phyloP scores from a whole-genome alignment of 1,140 invertebrate genomes.

The Euglossa dilemma region DNA sequence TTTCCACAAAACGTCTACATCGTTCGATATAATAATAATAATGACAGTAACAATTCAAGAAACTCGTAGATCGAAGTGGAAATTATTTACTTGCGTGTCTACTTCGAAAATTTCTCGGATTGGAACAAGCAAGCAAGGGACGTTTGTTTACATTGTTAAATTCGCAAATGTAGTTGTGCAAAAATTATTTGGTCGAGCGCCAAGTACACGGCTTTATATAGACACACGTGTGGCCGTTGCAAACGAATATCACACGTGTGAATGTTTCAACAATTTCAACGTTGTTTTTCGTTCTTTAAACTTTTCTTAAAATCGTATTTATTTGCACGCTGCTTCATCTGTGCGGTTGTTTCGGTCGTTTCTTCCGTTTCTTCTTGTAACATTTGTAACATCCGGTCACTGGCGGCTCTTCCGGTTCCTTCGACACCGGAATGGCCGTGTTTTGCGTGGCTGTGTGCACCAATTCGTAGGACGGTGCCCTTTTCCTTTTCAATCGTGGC shows the following conservation, averaged over 20 bases:
- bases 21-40: too few relatives aligned
- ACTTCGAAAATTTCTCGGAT: too few relatives aligned
- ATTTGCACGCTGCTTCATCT: conserved; percentile 24
- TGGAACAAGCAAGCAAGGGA: too few relatives aligned
- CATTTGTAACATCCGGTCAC: conserved; percentile 72
- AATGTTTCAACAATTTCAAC: background rate
- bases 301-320: background rate
- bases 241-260: background rate
- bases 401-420: conserved; percentile 65
- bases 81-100: too few relatives aligned
- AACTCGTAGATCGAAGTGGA: too few relatives aligned
- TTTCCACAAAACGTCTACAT: too few relatives aligned
- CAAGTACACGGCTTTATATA: too few relatives aligned
- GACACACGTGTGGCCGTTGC: background rate
- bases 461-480: conserved; percentile 50
- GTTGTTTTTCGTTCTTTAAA: too few relatives aligned
- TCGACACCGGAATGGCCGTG: conserved; percentile 38
- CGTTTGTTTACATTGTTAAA: too few relatives aligned
- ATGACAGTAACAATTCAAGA: too few relatives aligned
- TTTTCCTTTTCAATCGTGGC: conserved; percentile 58
- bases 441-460: conserved; percentile 63
- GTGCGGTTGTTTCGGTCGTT: conserved; percentile 53
- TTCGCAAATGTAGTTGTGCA: too few relatives aligned
- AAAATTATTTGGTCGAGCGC: too few relatives aligned
- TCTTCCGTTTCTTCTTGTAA: conserved; percentile 76